phyloP scores from a whole-genome alignment of 1,140 invertebrate species.

The Bombus haemorrhoidalis region DNA sequence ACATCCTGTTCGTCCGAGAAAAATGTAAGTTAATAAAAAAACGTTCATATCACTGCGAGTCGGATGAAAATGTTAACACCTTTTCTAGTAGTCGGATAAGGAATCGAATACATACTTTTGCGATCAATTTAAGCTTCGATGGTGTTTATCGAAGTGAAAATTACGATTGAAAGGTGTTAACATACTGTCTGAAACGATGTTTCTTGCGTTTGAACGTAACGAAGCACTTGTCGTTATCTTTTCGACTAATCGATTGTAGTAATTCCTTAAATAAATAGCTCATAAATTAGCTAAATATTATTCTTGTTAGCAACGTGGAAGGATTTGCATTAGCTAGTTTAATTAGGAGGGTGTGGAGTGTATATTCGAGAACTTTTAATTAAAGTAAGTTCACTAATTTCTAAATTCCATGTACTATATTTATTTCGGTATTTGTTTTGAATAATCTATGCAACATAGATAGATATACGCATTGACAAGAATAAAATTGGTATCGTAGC shows the following conservation, averaged over 20 bases:
- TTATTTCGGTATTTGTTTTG: too few relatives aligned
- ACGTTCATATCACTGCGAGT: neutral
- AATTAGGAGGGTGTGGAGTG: neutral
- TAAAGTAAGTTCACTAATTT: neutral
- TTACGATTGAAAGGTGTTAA: neutral
- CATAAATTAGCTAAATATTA: neutral
- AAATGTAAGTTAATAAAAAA: constrained; percentile 13
- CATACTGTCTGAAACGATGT: neutral
- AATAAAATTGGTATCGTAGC: neutral
- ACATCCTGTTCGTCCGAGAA: neutral
- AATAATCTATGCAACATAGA: too few relatives aligned
- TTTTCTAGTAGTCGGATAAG: neutral
- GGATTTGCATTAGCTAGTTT: neutral
- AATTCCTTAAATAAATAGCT: neutral
- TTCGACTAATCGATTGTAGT: neutral
- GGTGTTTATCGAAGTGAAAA: neutral
- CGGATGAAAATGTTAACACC: neutral
- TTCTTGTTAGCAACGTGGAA: neutral
- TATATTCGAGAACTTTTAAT: neutral
- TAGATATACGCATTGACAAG: too few relatives aligned
- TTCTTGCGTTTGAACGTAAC: neutral
- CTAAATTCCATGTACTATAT: neutral
- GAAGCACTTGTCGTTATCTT: neutral
- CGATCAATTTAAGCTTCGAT: neutral
- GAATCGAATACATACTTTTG: neutral